Evolutionary conservation across 64 coral and sea anemone species (phyloP), one percentile per base, ranked within the genome.

Genomic region (Exaiptasia diaphana): DNA sequence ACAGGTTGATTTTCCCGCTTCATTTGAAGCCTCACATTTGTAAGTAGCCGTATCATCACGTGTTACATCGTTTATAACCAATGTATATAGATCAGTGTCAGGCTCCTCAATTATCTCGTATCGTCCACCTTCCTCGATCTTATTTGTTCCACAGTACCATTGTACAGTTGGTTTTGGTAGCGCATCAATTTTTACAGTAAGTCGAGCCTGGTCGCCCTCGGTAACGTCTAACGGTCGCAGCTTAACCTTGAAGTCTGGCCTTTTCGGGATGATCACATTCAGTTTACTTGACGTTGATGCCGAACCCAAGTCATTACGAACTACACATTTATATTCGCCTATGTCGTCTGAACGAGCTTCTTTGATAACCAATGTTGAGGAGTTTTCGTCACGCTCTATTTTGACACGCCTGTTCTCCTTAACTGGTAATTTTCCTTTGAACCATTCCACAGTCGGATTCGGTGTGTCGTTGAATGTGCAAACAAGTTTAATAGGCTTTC

Each of bases 181-280:
- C 21, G 81, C 84, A 69, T 50, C 48, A 0, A 99, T 68, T 40
- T 31, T 61, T 3, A 89, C 90, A 25, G 81, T 41, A 38, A 99
- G 83, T 5, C 30, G 50, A 4, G 90, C 90, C 74, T 75, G 74
- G 2, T 92, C 80, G 20, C 85, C 95, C 49, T 99, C 95, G 18
- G 69, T 50, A 18, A 85, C 75, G 57, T 92, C 89, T 1, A 85
- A 37, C 17, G 79, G 52, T 42, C 85, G 79, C 35, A 92, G 29
- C 68, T 99, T 99, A 15, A 88, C 90, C 38, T 77, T 88, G 67
- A 99, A 92, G 27, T 92, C 89, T 28, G 95, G 95, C 77, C 76
- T 64, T 29, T 29, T 60, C 13, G 76, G 58, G 31, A 61, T 79
- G 26, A 74, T 81, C 0, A 99, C 81, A 9, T 53, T 81, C 7